These are phyloP conservation scores for Cervus canadensis DNA, from an alignment of 2,113 vertebrate species.

Conservation along the genomic window DNA sequence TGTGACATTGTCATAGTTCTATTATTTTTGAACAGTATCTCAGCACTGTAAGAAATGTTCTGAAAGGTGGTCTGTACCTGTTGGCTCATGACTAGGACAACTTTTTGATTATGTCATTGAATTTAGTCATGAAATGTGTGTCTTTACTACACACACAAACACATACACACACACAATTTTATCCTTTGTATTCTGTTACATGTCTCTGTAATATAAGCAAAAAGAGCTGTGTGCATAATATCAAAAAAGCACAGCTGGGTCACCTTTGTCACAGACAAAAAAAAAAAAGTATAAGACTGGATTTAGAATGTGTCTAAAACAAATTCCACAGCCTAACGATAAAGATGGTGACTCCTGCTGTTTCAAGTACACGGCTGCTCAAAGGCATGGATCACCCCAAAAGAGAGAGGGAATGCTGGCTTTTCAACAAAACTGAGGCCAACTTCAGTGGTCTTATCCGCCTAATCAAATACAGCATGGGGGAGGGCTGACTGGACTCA, in stretches of 20 bases:
- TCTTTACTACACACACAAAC: slow-evolving; percentile 27
- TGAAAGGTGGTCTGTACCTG: slow-evolving; percentile 1
- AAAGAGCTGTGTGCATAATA: slow-evolving; percentile 57
- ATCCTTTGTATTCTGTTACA: slow-evolving; percentile 52
- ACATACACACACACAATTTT: slow-evolving; percentile 38
- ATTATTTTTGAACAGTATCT: slow-evolving; percentile 63
- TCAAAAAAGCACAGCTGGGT: slow-evolving; percentile 65
- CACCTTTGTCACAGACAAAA: slow-evolving; percentile 64
- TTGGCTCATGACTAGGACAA: slow-evolving; percentile 38
- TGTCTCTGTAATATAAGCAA: slow-evolving; percentile 51
- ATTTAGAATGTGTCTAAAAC: slow-evolving; percentile 67
- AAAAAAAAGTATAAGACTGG: slow-evolving; percentile 30
- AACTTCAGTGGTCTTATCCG: slow-evolving; percentile 39
- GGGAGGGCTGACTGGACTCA: slow-evolving; percentile 35
- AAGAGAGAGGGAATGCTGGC: slow-evolving; percentile 31
- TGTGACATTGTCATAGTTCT: slow-evolving; percentile 65
- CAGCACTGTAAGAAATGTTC: slow-evolving; percentile 39
- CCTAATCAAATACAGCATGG: slow-evolving; percentile 54
- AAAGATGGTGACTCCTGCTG: slow-evolving; percentile 60
- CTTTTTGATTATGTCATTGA: slow-evolving; percentile 53
- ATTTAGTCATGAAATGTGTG: slow-evolving; percentile 41
- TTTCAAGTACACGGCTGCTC: slow-evolving; percentile 40
- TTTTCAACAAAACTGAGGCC: slow-evolving; percentile 50
- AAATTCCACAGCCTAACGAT: slow-evolving; percentile 53
- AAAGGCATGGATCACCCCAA: not conserved